phyloP scores from a whole-genome alignment of 2,888 invertebrate genomes.

The Eurois occulta region DNA sequence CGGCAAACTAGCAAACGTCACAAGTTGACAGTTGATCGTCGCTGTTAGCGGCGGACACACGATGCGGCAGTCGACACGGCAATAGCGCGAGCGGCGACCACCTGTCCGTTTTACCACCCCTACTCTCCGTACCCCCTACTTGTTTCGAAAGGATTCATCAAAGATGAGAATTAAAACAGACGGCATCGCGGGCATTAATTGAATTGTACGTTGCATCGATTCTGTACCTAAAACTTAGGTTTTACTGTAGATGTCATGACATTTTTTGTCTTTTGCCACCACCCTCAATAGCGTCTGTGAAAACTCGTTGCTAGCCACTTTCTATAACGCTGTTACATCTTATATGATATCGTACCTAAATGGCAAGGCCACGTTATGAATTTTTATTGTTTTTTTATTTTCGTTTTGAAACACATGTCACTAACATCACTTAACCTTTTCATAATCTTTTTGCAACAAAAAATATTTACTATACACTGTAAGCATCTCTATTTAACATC shows the following conservation, averaged over 20 bases:
- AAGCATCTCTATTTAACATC: background rate
- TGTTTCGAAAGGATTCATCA: constrained; percentile 87
- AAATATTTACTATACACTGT: background rate
- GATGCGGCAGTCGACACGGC: constrained; percentile 80
- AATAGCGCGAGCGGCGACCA: constrained; percentile 83
- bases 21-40: constrained; percentile 71
- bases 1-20: constrained; percentile 66
- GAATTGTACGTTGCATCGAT: constrained; percentile 82
- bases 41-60: constrained; percentile 77
- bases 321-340: constrained; percentile 28
- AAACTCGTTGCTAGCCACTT: constrained; percentile 25
- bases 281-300: background rate
- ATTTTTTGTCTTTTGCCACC: background rate
- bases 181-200: constrained; percentile 75
- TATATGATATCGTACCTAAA: constrained; percentile 18
- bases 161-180: constrained; percentile 77
- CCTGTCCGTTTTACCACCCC: constrained; percentile 88
- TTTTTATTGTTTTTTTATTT: constrained; percentile 21
- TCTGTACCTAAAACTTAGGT: constrained; percentile 61
- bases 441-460: constrained; percentile 6
- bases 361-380: constrained; percentile 45
- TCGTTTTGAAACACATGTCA: background rate
- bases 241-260: constrained; percentile 37
- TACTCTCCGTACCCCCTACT: constrained; percentile 85
- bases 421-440: constrained; percentile 18